Conservation (phyloP, 2,888 invertebrate species). For the Blera fallax region DNA sequence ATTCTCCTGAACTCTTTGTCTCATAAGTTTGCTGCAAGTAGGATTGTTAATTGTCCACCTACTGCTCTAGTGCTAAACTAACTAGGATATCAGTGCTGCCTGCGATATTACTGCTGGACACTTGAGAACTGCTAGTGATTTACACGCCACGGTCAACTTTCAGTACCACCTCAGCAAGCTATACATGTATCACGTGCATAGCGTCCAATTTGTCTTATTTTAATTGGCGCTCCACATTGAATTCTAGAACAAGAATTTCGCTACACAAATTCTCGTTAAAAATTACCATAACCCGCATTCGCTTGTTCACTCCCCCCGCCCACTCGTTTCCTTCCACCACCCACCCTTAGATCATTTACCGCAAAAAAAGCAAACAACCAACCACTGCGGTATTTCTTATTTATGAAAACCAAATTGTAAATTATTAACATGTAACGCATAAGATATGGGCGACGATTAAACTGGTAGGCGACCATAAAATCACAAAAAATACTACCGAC, state of each 20-base stretch:
- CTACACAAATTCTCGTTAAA: neutral
- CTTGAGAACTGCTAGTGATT: too few relatives aligned
- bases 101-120: too few relatives aligned
- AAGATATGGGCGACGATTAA: conserved; percentile 77
- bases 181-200: too few relatives aligned
- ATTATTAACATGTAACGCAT: conserved; percentile 81
- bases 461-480: conserved; percentile 66
- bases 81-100: too few relatives aligned
- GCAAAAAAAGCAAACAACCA: neutral
- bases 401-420: conserved; percentile 82
- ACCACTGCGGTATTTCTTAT: conserved; percentile 75
- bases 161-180: neutral
- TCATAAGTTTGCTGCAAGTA: too few relatives aligned
- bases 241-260: neutral
- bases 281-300: neutral
- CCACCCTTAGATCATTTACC: neutral
- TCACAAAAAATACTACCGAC: conserved; percentile 57
- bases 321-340: neutral
- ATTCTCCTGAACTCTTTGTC: too few relatives aligned
- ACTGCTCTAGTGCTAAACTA: too few relatives aligned
- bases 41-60: too few relatives aligned
- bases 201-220: neutral
- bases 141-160: too few relatives aligned
- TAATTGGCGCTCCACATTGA: neutral
- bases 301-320: neutral